Conservation (phyloP, 1,140 invertebrate species). For the Pseudomyrmex sp. region DNA sequence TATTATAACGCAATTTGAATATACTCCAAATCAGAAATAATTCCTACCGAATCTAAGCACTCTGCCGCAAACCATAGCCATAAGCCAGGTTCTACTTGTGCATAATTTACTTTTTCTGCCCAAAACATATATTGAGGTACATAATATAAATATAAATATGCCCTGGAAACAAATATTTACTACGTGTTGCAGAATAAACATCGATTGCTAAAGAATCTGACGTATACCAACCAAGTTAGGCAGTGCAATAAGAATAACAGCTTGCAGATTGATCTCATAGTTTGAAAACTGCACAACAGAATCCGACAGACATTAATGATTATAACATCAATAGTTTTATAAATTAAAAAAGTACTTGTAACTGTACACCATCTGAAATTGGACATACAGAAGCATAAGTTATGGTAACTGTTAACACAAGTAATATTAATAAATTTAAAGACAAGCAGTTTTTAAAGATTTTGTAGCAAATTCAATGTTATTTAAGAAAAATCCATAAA, state of each 20-base stretch:
- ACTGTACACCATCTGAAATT: slow-evolving; percentile 74
- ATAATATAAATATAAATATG: slow-evolving; percentile 76
- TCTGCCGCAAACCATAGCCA: slow-evolving; percentile 78
- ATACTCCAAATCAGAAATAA: slow-evolving; percentile 16
- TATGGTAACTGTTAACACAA: slow-evolving; percentile 1
- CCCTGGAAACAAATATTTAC: slow-evolving; percentile 67
- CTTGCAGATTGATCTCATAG: slow-evolving; percentile 69
- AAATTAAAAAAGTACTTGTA: slow-evolving; percentile 71
- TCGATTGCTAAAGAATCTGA: not conserved
- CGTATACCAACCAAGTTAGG: slow-evolving; percentile 75
- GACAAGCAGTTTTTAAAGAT: not conserved
- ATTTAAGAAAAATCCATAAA: not conserved
- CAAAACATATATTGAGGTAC: slow-evolving; percentile 76
- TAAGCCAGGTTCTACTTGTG: slow-evolving; percentile 65
- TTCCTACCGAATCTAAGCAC: slow-evolving; percentile 77
- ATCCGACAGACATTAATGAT: slow-evolving; percentile 75
- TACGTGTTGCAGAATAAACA: not conserved
- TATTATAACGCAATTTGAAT: not conserved
- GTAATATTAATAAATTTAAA: not conserved
- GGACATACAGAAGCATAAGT: not conserved
- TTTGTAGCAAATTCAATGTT: not conserved
- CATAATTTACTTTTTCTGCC: slow-evolving; percentile 66
- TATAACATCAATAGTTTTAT: slow-evolving; percentile 74
- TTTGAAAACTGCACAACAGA: slow-evolving; percentile 67
- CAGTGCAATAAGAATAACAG: slow-evolving; percentile 75